phyloP scores from a whole-genome alignment of 2,113 vertebrate species.

The Pelodiscus sinensis region DNA sequence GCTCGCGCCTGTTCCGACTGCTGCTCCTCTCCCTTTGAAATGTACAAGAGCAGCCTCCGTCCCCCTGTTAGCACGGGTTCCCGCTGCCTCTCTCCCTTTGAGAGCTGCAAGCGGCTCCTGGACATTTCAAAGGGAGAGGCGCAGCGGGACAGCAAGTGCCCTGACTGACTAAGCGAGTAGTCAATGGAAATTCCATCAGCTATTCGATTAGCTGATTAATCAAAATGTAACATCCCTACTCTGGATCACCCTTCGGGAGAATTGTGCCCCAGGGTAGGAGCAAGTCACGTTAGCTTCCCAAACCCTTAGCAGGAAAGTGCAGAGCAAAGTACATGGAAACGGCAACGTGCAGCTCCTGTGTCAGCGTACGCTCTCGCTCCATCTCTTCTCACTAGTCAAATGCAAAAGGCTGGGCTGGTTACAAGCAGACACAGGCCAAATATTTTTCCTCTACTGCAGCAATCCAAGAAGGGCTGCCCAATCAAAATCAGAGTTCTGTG shows the following conservation, averaged over 20 bases:
- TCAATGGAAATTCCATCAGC: no score
- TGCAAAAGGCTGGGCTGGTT: constrained; percentile 30
- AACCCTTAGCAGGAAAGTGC: accelerated
- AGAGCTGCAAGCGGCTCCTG: no score
- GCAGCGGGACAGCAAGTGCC: no score
- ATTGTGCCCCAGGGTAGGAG: neutral
- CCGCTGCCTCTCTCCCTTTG: no score
- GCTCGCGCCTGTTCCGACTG: no score
- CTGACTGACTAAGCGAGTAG: no score
- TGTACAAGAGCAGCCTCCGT: no score
- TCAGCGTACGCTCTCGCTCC: neutral
- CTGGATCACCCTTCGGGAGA: neutral
- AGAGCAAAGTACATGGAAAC: neutral
- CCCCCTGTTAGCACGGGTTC: no score
- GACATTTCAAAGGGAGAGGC: no score
- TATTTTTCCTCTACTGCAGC: constrained; percentile 50
- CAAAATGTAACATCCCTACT: no score
- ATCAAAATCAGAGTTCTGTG: constrained; percentile 56
- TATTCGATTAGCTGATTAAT: no score
- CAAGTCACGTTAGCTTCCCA: neutral
- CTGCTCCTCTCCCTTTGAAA: no score
- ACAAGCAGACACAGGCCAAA: constrained; percentile 37
- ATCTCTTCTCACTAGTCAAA: constrained; percentile 27
- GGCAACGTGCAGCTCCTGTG: neutral
- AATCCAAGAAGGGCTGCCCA: constrained; percentile 55